Conservation (phyloP, 2,888 invertebrate genomes). For the Euphydryas editha region DNA sequence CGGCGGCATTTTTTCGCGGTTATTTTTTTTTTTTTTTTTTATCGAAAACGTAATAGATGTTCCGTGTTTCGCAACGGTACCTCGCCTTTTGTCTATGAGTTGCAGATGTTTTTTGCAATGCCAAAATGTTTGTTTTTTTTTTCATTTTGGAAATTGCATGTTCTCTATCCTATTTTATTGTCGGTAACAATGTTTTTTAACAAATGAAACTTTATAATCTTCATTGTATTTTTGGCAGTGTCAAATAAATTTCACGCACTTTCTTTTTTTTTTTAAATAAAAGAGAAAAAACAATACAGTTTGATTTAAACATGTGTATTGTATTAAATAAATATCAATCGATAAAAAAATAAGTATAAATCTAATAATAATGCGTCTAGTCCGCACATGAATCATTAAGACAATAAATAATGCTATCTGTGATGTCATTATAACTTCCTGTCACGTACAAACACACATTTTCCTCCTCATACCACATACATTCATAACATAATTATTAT, state of each 20-base stretch:
- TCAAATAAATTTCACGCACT: conserved; percentile 1
- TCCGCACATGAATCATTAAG: conserved; percentile 29
- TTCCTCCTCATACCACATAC: conserved; percentile 26
- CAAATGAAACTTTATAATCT: conserved; percentile 6
- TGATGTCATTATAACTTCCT: conserved; percentile 34
- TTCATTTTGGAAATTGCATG: conserved; percentile 18
- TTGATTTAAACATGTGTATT: too few relatives aligned
- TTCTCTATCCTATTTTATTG: conserved; percentile 11
- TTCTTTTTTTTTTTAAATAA: background rate
- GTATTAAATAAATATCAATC: background rate
- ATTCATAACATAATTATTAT: conserved; percentile 5
- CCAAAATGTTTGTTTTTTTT: conserved; percentile 33
- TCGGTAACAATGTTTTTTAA: conserved; percentile 21
- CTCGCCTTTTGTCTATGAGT: conserved; percentile 59
- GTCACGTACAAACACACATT: conserved; percentile 24
- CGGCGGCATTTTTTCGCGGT: conserved; percentile 61
- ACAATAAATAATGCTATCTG: conserved; percentile 21
- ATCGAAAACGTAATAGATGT: conserved; percentile 64
- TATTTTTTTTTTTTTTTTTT: conserved; percentile 70
- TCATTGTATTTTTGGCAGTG: background rate
- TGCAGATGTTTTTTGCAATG: conserved; percentile 63
- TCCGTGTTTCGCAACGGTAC: conserved; percentile 70
- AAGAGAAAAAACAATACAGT: background rate
- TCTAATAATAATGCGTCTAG: conserved; percentile 17
- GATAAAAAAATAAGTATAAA: conserved; percentile 2